phyloP scores from a whole-genome alignment of 1,140 invertebrate species.

The Dreissena polymorpha region DNA sequence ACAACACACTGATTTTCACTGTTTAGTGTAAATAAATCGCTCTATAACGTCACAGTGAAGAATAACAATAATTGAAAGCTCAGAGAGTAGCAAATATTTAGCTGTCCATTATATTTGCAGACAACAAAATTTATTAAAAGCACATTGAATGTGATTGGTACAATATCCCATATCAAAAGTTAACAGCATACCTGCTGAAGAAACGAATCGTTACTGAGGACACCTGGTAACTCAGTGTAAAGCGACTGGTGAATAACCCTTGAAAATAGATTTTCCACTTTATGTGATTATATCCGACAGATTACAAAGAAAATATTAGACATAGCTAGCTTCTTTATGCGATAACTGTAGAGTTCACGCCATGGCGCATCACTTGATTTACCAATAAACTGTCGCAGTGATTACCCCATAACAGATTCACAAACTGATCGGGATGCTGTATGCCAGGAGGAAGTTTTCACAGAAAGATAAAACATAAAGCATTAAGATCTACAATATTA shows the following conservation, averaged over 20 bases:
- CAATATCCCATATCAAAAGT: conserved; percentile 44
- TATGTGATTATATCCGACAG: conserved; percentile 45
- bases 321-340: background rate
- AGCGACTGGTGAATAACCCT: conserved; percentile 20
- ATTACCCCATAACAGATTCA: conserved; percentile 28
- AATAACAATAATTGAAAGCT: conserved; percentile 49
- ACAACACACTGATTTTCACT: conserved; percentile 39
- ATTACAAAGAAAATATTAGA: conserved; percentile 44
- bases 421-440: conserved; percentile 35
- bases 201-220: conserved; percentile 29
- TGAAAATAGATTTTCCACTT: conserved; percentile 28
- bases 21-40: conserved; percentile 51
- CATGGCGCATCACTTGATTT: conserved; percentile 45
- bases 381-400: conserved; percentile 46
- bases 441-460: too few relatives aligned
- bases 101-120: conserved; percentile 43
- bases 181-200: conserved; percentile 27
- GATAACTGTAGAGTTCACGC: conserved; percentile 47
- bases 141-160: conserved; percentile 34
- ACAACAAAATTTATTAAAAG: conserved; percentile 49
- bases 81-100: conserved; percentile 42
- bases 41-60: conserved; percentile 38
- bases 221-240: conserved; percentile 27
- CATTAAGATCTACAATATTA: too few relatives aligned
- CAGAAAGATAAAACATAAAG: too few relatives aligned